These are phyloP conservation scores for Eulemur rubriventer DNA, from an alignment of 2,797 vertebrate genomes.

Conservation along the genomic window DNA sequence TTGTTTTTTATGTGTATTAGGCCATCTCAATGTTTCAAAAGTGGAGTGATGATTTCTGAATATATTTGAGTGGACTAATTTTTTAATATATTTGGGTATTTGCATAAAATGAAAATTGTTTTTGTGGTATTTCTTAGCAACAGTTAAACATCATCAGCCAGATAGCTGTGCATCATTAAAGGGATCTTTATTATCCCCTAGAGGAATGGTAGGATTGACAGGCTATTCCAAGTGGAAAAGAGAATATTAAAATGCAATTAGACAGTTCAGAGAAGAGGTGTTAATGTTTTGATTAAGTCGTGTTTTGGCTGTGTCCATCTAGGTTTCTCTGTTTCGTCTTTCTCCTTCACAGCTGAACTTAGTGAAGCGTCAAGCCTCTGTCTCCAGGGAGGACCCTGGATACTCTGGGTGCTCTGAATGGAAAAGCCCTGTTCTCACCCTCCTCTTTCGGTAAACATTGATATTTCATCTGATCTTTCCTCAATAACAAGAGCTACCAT, in stretches of 20 bases:
- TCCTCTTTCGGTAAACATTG: neutral
- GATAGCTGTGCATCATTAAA: neutral
- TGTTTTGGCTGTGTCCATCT: neutral
- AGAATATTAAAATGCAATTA: conserved; percentile 12
- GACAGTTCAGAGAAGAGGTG: neutral
- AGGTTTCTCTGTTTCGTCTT: neutral
- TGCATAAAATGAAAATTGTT: conserved; percentile 1
- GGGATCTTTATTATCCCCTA: neutral
- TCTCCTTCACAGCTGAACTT: neutral
- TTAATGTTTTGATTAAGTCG: neutral
- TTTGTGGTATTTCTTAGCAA: conserved; percentile 11
- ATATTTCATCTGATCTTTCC: neutral
- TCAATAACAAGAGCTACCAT: neutral
- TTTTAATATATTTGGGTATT: neutral
- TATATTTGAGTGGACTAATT: neutral
- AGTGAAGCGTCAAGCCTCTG: neutral
- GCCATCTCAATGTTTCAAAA: neutral
- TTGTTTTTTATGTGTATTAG: neutral
- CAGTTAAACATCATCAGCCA: neutral
- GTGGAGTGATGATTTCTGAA: neutral
- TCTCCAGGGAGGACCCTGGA: neutral
- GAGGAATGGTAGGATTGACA: neutral
- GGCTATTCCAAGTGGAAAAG: neutral
- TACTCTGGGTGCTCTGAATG: neutral
- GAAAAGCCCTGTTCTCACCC: neutral